Base-by-base conservation (phyloP, 1,140 invertebrate species). In the Heliconius nattereri region DNA sequence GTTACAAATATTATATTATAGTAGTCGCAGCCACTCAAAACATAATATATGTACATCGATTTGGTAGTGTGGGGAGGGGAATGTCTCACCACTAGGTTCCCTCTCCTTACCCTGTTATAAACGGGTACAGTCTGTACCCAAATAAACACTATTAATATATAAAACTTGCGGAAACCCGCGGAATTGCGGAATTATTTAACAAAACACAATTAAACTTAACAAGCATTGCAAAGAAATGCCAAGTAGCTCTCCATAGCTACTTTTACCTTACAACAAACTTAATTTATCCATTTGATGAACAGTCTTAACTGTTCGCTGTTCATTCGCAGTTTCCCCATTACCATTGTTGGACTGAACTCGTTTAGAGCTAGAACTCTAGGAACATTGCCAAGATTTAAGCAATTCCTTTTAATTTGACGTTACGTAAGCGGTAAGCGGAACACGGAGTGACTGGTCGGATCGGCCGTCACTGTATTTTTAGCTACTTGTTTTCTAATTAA, bases 341-440 rank as follows among this genome's bases (percentile, higher is more conserved):
- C 37, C 26, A 70, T 74, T 74, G 71, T 78, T 52, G 70, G 54
- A 78, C 72, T 54, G 54, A 78, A 78, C 37, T 74, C 37, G 57
- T 49, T 78, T 78, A 49, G 57, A 74, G 26, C 6, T 72, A 72
- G 71, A 72, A 40, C 71, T 66, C 0, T 71, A 74, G 72, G 72
- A 78, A 78, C 57, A 45, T 29, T 66, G 72, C 78, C 78, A 74
- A 78, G 72, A 78, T 74, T 74, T 45, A 74, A 78, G 74, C 72
- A 78, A 78, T 74, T 78, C 78, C 32, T 78, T 77, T 78, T 78
- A 78, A 78, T 78, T 78, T 73, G 52, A 78, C 32, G 71, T 78
- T 78, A 78, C 77, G 71, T 78, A 78, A 78, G 37, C 49, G 71
- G 54, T 78, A 78, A 78, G 26, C 40, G 23, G 45, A 26, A 78